Base-by-base conservation (phyloP, 2,113 vertebrate species). In the Neotoma lepida region DNA sequence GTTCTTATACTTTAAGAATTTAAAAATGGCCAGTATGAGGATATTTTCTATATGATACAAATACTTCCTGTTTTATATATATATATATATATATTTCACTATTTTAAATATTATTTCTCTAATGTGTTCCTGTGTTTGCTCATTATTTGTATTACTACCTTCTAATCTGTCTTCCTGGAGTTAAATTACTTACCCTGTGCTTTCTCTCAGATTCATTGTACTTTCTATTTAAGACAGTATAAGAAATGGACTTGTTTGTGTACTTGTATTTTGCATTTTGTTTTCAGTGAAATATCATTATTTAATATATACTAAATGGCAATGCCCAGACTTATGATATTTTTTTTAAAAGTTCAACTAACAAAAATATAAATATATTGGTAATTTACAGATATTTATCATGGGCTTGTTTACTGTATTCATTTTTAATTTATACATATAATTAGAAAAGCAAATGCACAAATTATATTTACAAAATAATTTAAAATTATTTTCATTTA, bases 201-300 rank as follows among this genome's bases (percentile, higher is more conserved):
- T 90, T 33, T 35, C 63, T 80, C n/a, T 49, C 70, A 94, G 66
- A 71, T 77, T 92, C 54, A 95, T 49, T 61, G 66, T 9, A 77
- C 70, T 86, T 92, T 95, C 35, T 93, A 35, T 13, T 51, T 94
- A 95, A 88, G 64, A 77, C 7, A 94, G 54, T 6, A 85, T 92
- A 88, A 92, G n/a, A 94, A 93, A 85, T 3, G 39, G n/a, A 94
- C 15, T 6, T 51, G 12, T 12, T 20, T 61, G 22, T 22, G 9
- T 30, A 71, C 44, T 8, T 89, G 30, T 41, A 44, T 2, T 74
- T 88, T 81, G 26, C 73, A 64, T 80, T 89, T 93, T 82, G 44
- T 76, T 87, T 95, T 88, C 68, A 93, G 13, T 61, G 35, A 96
- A 97, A 86, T 81, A 91, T 3, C 56, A 92, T 71, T 89, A 96